phyloP scores from a whole-genome alignment of 1,140 invertebrate species.

The Popillia japonica region DNA sequence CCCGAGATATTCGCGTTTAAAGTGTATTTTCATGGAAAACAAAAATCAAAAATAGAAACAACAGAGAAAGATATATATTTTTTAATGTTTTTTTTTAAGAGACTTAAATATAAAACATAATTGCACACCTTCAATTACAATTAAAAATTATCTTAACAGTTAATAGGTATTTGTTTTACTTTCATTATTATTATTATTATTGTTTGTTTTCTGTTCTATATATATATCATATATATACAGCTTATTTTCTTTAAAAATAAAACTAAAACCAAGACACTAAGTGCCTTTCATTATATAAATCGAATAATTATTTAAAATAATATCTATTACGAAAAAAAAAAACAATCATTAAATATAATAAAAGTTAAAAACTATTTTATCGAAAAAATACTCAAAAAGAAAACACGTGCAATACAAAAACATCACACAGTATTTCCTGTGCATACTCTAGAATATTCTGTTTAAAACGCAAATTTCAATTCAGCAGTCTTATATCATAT shows the following conservation, averaged over 20 bases:
- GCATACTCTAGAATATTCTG: no score
- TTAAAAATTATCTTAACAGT: conserved; percentile 33
- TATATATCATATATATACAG: conserved; percentile 8
- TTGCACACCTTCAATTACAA: conserved; percentile 32
- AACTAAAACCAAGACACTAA: neutral
- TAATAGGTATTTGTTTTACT: neutral
- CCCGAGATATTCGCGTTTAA: no score
- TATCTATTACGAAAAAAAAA: neutral
- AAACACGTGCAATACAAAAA: no score
- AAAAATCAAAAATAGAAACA: neutral
- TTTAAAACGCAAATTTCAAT: no score
- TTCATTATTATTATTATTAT: conserved; percentile 14
- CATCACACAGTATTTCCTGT: no score
- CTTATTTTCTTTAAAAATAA: conserved; percentile 26
- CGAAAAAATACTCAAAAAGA: no score
- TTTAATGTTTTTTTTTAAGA: conserved; percentile 26
- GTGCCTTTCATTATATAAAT: neutral
- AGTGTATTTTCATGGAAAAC: neutral
- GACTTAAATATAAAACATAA: conserved; percentile 28
- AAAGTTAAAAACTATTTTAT: no score
- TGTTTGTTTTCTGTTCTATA: conserved; percentile 20
- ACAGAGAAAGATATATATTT: conserved; percentile 25
- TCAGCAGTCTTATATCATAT: no score
- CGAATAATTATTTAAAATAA: conserved; percentile 3
- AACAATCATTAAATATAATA: no score